Evolutionary conservation across 2,797 vertebrate species (phyloP).

Genomic region (Fratercula arctica): DNA sequence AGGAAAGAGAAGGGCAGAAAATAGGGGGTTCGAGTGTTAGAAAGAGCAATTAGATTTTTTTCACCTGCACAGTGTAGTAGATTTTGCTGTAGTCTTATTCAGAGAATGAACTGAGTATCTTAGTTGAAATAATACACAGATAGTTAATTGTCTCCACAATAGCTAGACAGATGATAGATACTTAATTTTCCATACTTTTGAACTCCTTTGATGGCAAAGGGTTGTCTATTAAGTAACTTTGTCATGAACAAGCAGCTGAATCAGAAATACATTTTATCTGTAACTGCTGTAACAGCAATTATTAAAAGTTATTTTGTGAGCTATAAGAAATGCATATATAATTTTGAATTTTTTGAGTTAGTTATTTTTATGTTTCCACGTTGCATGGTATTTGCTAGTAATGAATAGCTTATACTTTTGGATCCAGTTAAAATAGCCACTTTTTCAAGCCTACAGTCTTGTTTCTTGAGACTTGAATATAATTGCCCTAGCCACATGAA

Average conservation of each 20-base stretch:
- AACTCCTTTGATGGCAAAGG: background rate
- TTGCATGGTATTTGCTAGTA: background rate
- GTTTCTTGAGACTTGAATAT: background rate
- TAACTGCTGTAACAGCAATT: background rate
- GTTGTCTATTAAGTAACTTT: background rate
- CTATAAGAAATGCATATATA: background rate
- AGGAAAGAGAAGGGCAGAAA: background rate
- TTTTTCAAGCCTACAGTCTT: background rate
- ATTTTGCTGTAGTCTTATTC: background rate
- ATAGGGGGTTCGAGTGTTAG: fast-evolving
- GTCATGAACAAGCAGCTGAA: background rate
- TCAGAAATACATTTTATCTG: background rate
- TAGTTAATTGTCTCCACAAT: background rate
- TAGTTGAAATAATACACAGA: background rate
- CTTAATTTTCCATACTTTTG: background rate
- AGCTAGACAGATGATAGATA: background rate
- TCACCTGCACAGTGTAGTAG: background rate
- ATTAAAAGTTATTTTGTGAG: background rate
- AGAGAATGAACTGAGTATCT: background rate
- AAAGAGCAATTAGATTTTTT: background rate
- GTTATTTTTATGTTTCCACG: background rate
- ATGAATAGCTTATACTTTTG: background rate
- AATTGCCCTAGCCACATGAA: background rate
- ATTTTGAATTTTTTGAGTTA: background rate
- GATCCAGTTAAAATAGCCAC: background rate